Evolutionary conservation across 1,140 invertebrate species (phyloP).

Genomic region (Varroa destructor): DNA sequence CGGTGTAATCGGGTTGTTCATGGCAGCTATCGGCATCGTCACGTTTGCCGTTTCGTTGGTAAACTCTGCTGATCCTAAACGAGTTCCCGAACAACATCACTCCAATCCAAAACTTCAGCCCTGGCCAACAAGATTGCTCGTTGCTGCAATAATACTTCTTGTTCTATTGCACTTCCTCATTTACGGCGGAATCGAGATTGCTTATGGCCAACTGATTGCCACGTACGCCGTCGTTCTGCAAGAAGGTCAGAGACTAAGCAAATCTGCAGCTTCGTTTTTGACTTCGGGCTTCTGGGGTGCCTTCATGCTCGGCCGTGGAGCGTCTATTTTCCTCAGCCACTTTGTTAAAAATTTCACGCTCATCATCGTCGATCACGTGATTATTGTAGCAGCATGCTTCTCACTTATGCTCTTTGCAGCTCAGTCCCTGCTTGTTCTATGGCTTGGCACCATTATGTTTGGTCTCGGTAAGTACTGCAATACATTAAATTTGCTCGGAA

Average conservation of each 20-base stretch:
- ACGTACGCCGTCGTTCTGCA: constrained; percentile 38
- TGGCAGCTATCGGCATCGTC: neutral
- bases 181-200: constrained; percentile 40
- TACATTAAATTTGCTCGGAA: neutral
- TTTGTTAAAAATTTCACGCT: constrained; percentile 9
- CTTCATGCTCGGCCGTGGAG: constrained; percentile 38
- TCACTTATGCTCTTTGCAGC: neutral
- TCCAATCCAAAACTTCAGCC: constrained; percentile 10
- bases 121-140: constrained; percentile 37
- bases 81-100: neutral
- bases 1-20: constrained; percentile 16
- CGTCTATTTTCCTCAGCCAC: constrained; percentile 37
- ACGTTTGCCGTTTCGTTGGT: neutral
- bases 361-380: constrained; percentile 3
- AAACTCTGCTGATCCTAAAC: neutral
- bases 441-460: neutral
- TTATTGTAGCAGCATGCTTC: neutral
- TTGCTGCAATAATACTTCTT: constrained; percentile 37
- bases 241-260: constrained; percentile 31
- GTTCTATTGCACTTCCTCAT: constrained; percentile 38
- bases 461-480: neutral
- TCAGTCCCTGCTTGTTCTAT: neutral
- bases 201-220: constrained; percentile 39
- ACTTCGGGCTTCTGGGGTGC: constrained; percentile 40
- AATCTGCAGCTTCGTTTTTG: constrained; percentile 33